phyloP scores from a whole-genome alignment of 2,888 invertebrate species.

The Xestia c-nigrum region DNA sequence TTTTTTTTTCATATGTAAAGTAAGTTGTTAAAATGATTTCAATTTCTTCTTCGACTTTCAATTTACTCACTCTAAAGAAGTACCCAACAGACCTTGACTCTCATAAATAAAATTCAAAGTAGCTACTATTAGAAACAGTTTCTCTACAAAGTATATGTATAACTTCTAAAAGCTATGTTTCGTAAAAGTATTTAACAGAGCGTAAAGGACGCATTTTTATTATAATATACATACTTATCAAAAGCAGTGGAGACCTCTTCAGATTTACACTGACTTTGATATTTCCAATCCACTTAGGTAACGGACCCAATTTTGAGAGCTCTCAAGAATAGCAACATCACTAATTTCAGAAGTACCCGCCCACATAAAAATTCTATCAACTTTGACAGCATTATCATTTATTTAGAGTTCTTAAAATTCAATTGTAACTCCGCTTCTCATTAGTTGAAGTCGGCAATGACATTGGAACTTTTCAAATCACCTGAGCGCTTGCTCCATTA shows the following conservation, averaged over 20 bases:
- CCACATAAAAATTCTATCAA: slow-evolving; percentile 35
- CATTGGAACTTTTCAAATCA: slow-evolving; percentile 68
- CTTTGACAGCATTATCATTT: slow-evolving; percentile 42
- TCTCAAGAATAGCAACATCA: slow-evolving; percentile 36
- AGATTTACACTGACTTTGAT: slow-evolving; percentile 49
- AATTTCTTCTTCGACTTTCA: neutral
- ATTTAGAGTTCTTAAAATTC: slow-evolving; percentile 49
- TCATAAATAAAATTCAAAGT: neutral
- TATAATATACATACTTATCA: slow-evolving; percentile 29
- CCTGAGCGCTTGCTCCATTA: slow-evolving; percentile 67
- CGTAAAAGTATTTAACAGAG: slow-evolving; percentile 23
- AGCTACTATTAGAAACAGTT: neutral
- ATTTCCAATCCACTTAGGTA: slow-evolving; percentile 49
- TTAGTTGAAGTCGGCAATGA: slow-evolving; percentile 66
- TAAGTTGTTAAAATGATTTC: too few species aligned
- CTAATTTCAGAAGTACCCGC: slow-evolving; percentile 32
- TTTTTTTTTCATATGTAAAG: too few species aligned
- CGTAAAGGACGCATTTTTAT: slow-evolving; percentile 32
- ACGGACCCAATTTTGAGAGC: slow-evolving; percentile 20
- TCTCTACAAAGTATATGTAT: neutral
- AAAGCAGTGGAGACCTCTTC: slow-evolving; percentile 43
- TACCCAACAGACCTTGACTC: neutral
- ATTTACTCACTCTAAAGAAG: neutral
- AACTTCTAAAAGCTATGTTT: slow-evolving; percentile 2
- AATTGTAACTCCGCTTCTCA: slow-evolving; percentile 52